phyloP scores from a whole-genome alignment of 1,140 invertebrate species.

The Pogonomyrmex barbatus region DNA sequence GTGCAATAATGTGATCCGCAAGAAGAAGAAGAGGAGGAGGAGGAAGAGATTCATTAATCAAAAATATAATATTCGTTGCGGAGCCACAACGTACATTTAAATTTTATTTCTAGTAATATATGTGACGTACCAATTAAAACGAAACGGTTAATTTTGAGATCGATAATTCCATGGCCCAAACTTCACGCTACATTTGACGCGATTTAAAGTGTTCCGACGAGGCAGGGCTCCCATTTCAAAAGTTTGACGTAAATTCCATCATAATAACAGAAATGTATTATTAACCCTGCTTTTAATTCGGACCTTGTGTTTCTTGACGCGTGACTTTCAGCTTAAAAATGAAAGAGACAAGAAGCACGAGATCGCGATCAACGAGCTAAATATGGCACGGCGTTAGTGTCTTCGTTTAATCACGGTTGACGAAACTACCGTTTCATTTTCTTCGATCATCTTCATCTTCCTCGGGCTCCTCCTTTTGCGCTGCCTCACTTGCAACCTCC shows the following conservation, averaged over 20 bases:
- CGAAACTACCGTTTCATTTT: constrained; percentile 63
- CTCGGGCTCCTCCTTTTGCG: constrained; percentile 30
- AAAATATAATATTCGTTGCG: background rate
- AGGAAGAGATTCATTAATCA: background rate
- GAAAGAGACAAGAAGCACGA: constrained; percentile 14
- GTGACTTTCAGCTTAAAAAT: constrained; percentile 18
- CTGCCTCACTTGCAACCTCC: constrained; percentile 21
- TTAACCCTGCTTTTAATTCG: constrained; percentile 1
- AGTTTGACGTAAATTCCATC: background rate
- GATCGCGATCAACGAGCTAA: constrained; percentile 59
- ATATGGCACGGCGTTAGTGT: constrained; percentile 50
- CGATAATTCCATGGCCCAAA: background rate
- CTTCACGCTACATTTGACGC: background rate
- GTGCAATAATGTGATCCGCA: background rate
- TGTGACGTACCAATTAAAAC: background rate
- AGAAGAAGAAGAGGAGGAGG: background rate
- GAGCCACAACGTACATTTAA: background rate
- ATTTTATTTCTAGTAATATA: too few species aligned
- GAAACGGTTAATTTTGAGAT: background rate
- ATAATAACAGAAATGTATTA: background rate
- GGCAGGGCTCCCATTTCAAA: background rate
- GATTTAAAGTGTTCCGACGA: background rate
- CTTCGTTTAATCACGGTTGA: constrained; percentile 64
- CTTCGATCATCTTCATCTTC: constrained; percentile 60
- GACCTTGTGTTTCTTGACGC: background rate